A percentile compares a stretch with the other conserved stretches of the same genome.
Conservation (phyloP, 2,888 invertebrate genomes). For the Drosophila kambysellisi region DNA sequence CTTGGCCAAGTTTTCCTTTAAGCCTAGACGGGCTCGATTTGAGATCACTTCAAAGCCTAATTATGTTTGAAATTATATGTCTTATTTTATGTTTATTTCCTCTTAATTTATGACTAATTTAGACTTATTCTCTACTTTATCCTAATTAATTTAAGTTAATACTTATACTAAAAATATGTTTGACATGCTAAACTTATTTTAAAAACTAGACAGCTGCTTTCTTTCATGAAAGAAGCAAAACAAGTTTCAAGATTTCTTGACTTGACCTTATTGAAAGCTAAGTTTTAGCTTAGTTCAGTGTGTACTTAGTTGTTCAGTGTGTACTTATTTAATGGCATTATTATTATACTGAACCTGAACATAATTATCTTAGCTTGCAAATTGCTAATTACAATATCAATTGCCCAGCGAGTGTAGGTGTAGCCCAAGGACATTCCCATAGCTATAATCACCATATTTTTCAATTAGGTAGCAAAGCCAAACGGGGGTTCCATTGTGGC, state of each 20-base stretch:
- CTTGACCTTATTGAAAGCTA: not conserved
- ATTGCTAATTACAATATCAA: slow-evolving; percentile 71
- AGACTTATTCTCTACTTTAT: not conserved
- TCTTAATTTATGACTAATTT: not conserved
- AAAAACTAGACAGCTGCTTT: not conserved
- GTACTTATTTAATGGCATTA: not conserved
- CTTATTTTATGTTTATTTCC: not conserved
- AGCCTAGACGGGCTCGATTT: not conserved
- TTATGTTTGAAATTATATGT: not conserved
- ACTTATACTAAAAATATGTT: not conserved
- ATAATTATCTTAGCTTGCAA: slow-evolving; percentile 38
- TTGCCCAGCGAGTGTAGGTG: slow-evolving; percentile 27
- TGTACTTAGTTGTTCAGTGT: not conserved
- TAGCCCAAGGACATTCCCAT: slow-evolving; percentile 52
- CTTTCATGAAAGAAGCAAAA: not conserved
- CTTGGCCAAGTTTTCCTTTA: not conserved
- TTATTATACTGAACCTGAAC: not conserved
- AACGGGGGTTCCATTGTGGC: slow-evolving; percentile 37
- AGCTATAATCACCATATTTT: slow-evolving; percentile 49
- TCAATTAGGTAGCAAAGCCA: slow-evolving; percentile 53
- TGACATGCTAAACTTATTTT: not conserved
- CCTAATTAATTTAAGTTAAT: not conserved
- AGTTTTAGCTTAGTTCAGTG: not conserved
- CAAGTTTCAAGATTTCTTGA: not conserved
- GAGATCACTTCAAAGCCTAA: not conserved